Evolutionary conservation across 2,888 invertebrate genomes (phyloP), one percentile per base, ranked within the genome.

Genomic region (Morpho deidamia): DNA sequence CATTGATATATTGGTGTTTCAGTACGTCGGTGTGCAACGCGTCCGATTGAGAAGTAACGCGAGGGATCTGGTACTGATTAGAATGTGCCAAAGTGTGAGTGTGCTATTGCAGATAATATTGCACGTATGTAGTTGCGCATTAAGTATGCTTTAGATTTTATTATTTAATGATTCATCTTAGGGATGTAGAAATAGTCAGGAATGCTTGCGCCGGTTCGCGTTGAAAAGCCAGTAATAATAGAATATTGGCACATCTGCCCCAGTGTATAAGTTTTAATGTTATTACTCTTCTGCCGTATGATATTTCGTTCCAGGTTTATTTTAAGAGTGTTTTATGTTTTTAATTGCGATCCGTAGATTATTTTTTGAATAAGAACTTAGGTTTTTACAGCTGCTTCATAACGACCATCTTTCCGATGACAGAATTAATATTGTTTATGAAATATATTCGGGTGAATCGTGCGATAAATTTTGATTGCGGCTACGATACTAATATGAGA

Each of bases 121-220:
- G 71, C 77, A 43, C 14, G 78, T 81, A 80, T 82, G 84, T 81
- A 80, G 78, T 78, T 75, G 80, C 76, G 88, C 85, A 87, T 88
- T 88, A 88, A 88, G 88, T 87, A 81, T 80, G 87, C 87, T 86
- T 85, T 81, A 69, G 78, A 88, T 90, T 89, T 90, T 88, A 89
- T 89, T 88, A 89, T 88, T 88, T 88, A 89, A 88, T 89, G 89
- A 89, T 83, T 90, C 89, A 90, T 87, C 85, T 86, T 82, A 82
- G 84, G 85, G 83, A 82, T 89, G 83, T 89, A 82, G 88, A 88
- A 89, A 88, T 87, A 88, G 88, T 85, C 75, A 74, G 85, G 87
- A 88, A 86, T 87, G 85, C 78, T 82, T 78, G 78, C 76, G 78
- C 76, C 72, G 81, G 42, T 82, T 78, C 78, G 78, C 72, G 82